phyloP scores from a whole-genome alignment of 2,888 invertebrate genomes.

The Drosophila subquinaria region DNA sequence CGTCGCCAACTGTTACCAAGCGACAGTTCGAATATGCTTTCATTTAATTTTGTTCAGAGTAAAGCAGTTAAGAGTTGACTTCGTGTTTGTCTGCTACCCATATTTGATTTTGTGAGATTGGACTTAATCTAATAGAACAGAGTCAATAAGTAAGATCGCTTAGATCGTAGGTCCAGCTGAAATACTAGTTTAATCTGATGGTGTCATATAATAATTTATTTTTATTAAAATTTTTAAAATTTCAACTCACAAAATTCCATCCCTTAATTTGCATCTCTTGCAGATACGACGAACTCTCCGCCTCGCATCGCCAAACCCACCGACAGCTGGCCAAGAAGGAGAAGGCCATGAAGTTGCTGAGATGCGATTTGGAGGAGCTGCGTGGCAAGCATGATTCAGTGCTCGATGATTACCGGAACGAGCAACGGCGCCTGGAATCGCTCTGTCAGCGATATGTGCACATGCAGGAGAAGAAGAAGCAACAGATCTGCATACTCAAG shows the following conservation, averaged over 20 bases:
- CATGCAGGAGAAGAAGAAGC: conserved; percentile 77
- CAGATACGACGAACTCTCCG: conserved; percentile 81
- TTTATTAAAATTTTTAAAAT: too few relatives aligned
- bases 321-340: conserved; percentile 80
- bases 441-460: conserved; percentile 76
- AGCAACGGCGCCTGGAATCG: conserved; percentile 71
- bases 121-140: too few relatives aligned
- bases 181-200: too few relatives aligned
- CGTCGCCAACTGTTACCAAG: too few relatives aligned
- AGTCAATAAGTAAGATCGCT: too few relatives aligned
- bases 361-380: conserved; percentile 74
- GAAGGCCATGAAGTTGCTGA: conserved; percentile 63
- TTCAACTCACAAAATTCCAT: neutral
- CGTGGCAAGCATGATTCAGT: conserved; percentile 76
- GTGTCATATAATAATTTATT: too few relatives aligned
- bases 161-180: too few relatives aligned
- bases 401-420: conserved; percentile 70
- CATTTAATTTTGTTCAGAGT: too few relatives aligned
- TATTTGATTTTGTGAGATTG: too few relatives aligned
- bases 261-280: neutral
- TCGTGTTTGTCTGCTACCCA: too few relatives aligned
- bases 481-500: conserved; percentile 72
- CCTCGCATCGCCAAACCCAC: conserved; percentile 78
- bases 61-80: too few relatives aligned
- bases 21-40: too few relatives aligned